Evolutionary conservation across 2,113 vertebrate species (phyloP), one percentile per base, ranked within the genome.

Genomic region (Elephantulus edwardii): DNA sequence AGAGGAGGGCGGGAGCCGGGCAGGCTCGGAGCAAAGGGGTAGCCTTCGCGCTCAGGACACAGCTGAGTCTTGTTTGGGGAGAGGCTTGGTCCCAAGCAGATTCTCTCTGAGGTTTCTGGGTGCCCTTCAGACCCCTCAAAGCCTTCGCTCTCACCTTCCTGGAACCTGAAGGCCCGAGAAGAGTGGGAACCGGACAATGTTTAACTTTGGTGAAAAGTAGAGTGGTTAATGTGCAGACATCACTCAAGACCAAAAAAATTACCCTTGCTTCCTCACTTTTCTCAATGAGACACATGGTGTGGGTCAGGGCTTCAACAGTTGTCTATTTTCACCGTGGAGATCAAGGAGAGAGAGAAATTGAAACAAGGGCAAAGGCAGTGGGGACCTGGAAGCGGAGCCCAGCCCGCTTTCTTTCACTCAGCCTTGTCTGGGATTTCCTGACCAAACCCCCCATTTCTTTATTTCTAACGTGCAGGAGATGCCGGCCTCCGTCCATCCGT

Each of bases 401-500:
- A n/a, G 54, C 17, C 54, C 0, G 52, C 46, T 38, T 26, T 0
- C 1, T 10, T n/a, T 60, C 0, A 1, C 44, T 60, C 19, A 12
- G 10, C 44, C 35, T 75, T 64, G 38, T 48, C 22, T 58, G 48
- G 5, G 4, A 8, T 44, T 54, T 76, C 48, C 33, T n/a, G 13
- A 35, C 71, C 38, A 11, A 2, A 13, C 68, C 28, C 24, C 70
- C 38, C 30, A 5, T 54, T 83, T 90, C 58, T 46, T 79, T 54
- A 54, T 28, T 62, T 90, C 76, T 35, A 9, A 66, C n/a, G 40
- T 24, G 52, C 12, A n/a, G 74, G 28, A 33, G 79, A 74, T 33
- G 46, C 44, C 26, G 44, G n/a, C n/a, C n/a, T 77, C 77, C 42
- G 20, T 40, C 58, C 78, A 40, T 35, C 58, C 8, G 0, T 35